Evolutionary conservation across 2,113 vertebrate species (phyloP).

Genomic region (Callochromis pleurospilus): DNA sequence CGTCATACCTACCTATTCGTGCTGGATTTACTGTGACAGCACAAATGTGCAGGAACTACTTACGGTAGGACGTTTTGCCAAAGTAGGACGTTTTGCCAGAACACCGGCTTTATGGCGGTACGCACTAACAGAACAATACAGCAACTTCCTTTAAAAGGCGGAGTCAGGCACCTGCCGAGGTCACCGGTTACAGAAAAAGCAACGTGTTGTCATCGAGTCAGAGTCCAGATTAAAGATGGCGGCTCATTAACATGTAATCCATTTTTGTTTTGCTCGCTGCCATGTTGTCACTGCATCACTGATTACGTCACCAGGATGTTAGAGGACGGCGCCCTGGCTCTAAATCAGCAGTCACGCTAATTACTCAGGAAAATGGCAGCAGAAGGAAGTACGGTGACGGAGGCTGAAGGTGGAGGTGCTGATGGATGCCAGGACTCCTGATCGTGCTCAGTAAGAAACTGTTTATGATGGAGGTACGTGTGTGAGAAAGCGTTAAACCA

Average conservation of each 20-base stretch:
- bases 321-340: neutral
- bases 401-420: neutral
- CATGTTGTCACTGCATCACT: neutral
- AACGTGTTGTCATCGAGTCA: neutral
- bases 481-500: neutral
- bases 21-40: too few species aligned
- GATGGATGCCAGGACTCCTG: neutral
- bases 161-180: neutral
- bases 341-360: neutral
- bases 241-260: neutral
- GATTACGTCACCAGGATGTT: neutral
- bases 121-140: neutral
- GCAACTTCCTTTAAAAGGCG: neutral
- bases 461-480: neutral
- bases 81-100: too few species aligned
- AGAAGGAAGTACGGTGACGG: accelerated
- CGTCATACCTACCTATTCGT: too few species aligned
- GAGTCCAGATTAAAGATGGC: neutral
- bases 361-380: neutral
- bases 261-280: neutral
- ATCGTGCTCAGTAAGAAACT: neutral
- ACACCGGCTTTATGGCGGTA: neutral
- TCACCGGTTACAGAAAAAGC: neutral
- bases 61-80: too few species aligned
- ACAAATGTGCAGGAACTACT: too few species aligned